These are phyloP conservation scores for Caradrina clavipalpis DNA, from an alignment of 2,888 invertebrate species.

Conservation along the genomic window DNA sequence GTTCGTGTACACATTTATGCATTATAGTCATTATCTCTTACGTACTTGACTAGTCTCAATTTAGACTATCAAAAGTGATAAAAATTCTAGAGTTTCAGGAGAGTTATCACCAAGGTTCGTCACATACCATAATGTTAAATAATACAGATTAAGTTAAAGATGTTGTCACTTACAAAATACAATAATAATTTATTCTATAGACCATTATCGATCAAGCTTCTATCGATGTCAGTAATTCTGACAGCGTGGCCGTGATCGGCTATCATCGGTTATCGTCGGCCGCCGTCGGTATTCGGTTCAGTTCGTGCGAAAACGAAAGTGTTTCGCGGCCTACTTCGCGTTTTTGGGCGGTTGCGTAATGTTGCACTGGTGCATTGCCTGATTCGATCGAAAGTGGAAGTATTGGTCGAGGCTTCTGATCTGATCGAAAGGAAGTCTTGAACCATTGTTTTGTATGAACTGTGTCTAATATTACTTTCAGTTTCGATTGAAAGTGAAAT, in stretches of 20 bases:
- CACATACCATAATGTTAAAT: background rate
- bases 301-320: constrained; percentile 83
- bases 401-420: constrained; percentile 19
- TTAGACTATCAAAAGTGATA: too few species aligned
- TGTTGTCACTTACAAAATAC: constrained; percentile 17
- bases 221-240: constrained; percentile 55
- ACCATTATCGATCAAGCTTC: constrained; percentile 45
- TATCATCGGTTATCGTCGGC: constrained; percentile 52
- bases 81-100: too few species aligned
- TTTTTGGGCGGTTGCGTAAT: constrained; percentile 79
- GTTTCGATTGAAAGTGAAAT: constrained; percentile 2
- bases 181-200: constrained; percentile 13
- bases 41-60: too few species aligned
- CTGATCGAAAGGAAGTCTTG: constrained; percentile 25
- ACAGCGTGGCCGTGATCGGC: constrained; percentile 50
- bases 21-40: too few species aligned
- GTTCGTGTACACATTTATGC: too few species aligned
- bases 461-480: constrained; percentile 1
- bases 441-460: constrained; percentile 1
- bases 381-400: constrained; percentile 41
- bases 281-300: constrained; percentile 53
- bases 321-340: constrained; percentile 79
- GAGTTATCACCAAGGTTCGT: too few species aligned
- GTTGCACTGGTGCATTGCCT: constrained; percentile 66
- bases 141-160: background rate